Evolutionary conservation across 2,797 vertebrate species (phyloP), one percentile per base, ranked within the genome.

Genomic region (Kryptopterus vitreolus): DNA sequence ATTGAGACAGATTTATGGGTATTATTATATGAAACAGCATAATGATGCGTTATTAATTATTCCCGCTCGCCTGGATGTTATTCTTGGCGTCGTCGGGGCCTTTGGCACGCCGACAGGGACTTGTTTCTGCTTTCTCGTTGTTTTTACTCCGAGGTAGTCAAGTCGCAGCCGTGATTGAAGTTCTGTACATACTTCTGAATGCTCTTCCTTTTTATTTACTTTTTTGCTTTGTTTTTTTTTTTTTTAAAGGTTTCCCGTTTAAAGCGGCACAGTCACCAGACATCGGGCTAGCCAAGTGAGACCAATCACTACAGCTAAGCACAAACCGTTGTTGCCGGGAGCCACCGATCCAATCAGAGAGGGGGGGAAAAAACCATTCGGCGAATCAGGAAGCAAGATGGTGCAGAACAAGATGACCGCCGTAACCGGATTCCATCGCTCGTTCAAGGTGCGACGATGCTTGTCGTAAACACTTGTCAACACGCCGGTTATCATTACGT

Each of bases 361-460:
- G n/a, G n/a, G n/a, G n/a, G n/a, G 38, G 20, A 20, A 52, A 0
- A 24, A 73, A 70, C 31, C 73, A 79, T 55, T 33, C 76, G 79
- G 35, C 72, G 80, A 91, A 90, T 85, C 86, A 78, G 86, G 86
- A 76, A 71, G 48, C 55, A 83, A 95, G 91, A 98, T 98, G 97
- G 97, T 98, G 89, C 97, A 98, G 92, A 98, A 97, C 83, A 98
- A 96, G 91, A 94, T 95, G 9, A 87, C 93, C 78, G 96, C 97
- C 89, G 92, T 97, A 86, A 93, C 95, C 74, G 96, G 96, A 87
- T 97, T 98, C 87, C 96, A 96, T 82, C 95, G 94, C 88, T 98
- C 97, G 35, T 98, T 98, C 90, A 97, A 96, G 95, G 97, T 97
- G 38, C 38, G 77, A 53, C 26, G 12, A 2, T 9, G 18, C 24